Conservation (phyloP, 2,113 vertebrate genomes). For the Ceyx cyanopectus region DNA sequence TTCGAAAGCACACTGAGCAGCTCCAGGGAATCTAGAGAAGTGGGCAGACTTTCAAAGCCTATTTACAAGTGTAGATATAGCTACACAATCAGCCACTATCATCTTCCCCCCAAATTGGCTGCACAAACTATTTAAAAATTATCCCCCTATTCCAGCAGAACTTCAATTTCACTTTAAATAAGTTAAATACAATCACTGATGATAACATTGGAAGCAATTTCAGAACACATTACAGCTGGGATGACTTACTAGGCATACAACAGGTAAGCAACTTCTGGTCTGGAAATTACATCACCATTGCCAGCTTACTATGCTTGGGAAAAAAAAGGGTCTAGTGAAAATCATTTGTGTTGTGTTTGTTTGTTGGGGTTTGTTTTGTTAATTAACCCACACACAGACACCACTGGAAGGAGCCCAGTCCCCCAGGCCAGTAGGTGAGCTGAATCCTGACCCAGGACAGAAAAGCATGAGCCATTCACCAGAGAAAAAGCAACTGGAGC, state of each 20-base stretch:
- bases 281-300: not conserved
- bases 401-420: not conserved
- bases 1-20: not conserved
- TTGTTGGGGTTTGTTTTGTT: not conserved
- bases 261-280: not conserved
- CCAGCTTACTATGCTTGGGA: not conserved
- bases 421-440: fast-evolving
- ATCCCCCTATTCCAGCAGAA: not conserved
- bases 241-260: not conserved
- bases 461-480: not conserved
- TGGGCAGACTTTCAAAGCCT: not conserved
- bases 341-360: no score
- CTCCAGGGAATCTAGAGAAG: not conserved
- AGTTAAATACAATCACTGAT: not conserved
- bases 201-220: not conserved
- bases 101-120: not conserved
- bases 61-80: not conserved
- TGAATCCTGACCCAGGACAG: no score
- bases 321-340: not conserved
- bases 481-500: not conserved
- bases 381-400: not conserved
- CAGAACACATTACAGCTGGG: not conserved
- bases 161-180: not conserved
- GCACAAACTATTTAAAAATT: not conserved
- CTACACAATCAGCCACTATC: not conserved